These are phyloP conservation scores for Sphaeramia orbicularis DNA, from an alignment of 2,797 vertebrate genomes.

Conservation along the genomic window DNA sequence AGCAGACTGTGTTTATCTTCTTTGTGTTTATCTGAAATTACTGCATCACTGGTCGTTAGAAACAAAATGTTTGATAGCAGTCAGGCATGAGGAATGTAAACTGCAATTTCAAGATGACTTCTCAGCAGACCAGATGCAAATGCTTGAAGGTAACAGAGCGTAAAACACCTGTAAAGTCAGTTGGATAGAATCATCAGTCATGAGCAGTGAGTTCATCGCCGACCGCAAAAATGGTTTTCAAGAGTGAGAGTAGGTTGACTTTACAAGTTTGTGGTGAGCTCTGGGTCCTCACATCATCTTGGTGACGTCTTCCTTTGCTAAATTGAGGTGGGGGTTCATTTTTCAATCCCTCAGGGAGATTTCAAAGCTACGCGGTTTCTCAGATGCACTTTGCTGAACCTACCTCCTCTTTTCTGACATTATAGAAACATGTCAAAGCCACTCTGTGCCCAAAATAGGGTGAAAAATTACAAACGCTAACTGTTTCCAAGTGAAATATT, in stretches of 20 bases:
- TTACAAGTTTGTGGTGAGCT: slow-evolving; percentile 10
- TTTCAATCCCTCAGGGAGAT: slow-evolving; percentile 28
- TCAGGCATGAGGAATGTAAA: slow-evolving; percentile 68
- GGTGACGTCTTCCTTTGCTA: slow-evolving; percentile 30
- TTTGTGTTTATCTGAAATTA: slow-evolving; percentile 59
- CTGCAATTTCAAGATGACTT: slow-evolving; percentile 19
- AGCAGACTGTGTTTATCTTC: slow-evolving; percentile 50
- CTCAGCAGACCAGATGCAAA: slow-evolving; percentile 47
- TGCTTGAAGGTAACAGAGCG: slow-evolving; percentile 26
- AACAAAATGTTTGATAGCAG: slow-evolving; percentile 53
- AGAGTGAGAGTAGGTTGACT: slow-evolving; percentile 23
- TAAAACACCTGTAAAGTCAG: slow-evolving; percentile 30
- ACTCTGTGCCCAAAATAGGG: slow-evolving; percentile 49
- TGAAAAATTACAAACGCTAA: slow-evolving; percentile 37
- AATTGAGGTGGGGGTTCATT: slow-evolving; percentile 12
- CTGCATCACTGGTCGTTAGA: slow-evolving; percentile 55
- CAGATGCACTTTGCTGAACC: slow-evolving; percentile 51
- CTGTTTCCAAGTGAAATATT: slow-evolving; percentile 60
- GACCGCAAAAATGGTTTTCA: slow-evolving; percentile 11
- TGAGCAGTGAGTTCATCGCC: slow-evolving; percentile 5
- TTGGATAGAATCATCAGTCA: slow-evolving; percentile 12
- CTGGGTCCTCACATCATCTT: slow-evolving; percentile 32
- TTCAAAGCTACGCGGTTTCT: slow-evolving; percentile 38
- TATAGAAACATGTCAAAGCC: slow-evolving; percentile 49
- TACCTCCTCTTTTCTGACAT: slow-evolving; percentile 47